Evolutionary conservation across 1,140 invertebrate genomes (phyloP).

Genomic region (Drosophila gunungcola): DNA sequence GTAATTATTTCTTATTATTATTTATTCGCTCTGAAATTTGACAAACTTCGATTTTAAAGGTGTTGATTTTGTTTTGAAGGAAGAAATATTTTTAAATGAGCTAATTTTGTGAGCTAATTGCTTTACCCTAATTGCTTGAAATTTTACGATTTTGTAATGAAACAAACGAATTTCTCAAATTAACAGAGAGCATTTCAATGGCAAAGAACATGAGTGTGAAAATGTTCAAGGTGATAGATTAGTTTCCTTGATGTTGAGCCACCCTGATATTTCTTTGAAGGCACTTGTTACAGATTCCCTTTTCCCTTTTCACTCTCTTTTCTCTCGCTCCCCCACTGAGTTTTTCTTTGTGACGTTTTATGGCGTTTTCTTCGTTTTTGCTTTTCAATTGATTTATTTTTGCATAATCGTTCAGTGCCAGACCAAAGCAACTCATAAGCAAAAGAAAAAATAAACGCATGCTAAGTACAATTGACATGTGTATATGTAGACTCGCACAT

Average conservation of each 20-base stretch:
- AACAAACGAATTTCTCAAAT: neutral
- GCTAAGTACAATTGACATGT: constrained; percentile 57
- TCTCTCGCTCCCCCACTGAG: constrained; percentile 17
- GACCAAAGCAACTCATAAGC: constrained; percentile 61
- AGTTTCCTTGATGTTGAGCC: neutral
- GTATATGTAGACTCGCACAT: constrained; percentile 1
- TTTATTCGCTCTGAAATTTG: too few species aligned
- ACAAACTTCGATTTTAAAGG: too few species aligned
- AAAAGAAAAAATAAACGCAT: constrained; percentile 29
- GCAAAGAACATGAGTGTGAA: neutral
- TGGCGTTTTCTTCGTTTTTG: constrained; percentile 46
- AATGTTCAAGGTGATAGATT: constrained; percentile 18
- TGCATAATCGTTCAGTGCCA: constrained; percentile 68
- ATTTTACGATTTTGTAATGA: too few species aligned
- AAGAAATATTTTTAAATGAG: neutral
- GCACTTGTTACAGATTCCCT: constrained; percentile 72
- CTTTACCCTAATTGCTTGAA: too few species aligned
- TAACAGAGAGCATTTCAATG: neutral
- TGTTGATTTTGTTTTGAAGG: too few species aligned
- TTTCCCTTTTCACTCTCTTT: constrained; percentile 16
- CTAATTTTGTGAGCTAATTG: too few species aligned
- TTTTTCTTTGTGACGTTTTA: constrained; percentile 46
- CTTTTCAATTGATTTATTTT: constrained; percentile 76
- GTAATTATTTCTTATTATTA: too few species aligned
- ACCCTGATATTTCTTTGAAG: constrained; percentile 30